Base-by-base conservation (phyloP, 1,140 invertebrate species). In the Belonocnema kinseyi region DNA sequence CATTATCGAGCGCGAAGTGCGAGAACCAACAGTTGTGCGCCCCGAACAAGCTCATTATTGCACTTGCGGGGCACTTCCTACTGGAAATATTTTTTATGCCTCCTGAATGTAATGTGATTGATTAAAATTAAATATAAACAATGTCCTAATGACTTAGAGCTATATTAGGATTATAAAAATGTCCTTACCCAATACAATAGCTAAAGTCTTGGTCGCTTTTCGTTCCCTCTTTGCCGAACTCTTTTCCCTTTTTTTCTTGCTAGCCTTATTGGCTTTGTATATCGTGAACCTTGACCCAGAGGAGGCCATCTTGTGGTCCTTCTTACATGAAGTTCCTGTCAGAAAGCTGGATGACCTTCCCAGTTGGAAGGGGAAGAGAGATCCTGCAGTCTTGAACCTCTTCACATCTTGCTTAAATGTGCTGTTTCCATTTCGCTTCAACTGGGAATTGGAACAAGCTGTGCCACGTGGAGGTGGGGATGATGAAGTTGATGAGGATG, bases 171-270 rank as follows among this genome's bases (percentile, higher is more conserved):
- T 50, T 51, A 52, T n/a, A 53, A 77, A 76, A 77, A 46, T 52
- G 7, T 17, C 83, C 85, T 75, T 82, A 99, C 99, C 98, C 88
- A 99, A 93, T 80, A 99, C 99, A 89, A 99, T 99, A 78, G 98
- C 98, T 51, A 99, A 91, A 16, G 99, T 99, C 93, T 99, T 99
- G 7, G 99, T 99, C n/a, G 99, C 98, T 92, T 99, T 99, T 78
- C 98, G 94, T 89, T 99, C 99, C 87, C 97, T 97, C 88, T 97
- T 98, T 2, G 97, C 97, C 1, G 97, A 97, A 26, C 97, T 98
- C 88, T 98, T 98, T 87, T 98, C 97, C 54, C 97, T 93, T 93
- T 98, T 98, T 93, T 97, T 98, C 90, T 95, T 95, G 88, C 96
- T 97, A n/a, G 96, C 96, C 92, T 98, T 98, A 92, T 97, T 97